Base-by-base conservation (phyloP, 2,113 vertebrate genomes). In the Myotis davidii region DNA sequence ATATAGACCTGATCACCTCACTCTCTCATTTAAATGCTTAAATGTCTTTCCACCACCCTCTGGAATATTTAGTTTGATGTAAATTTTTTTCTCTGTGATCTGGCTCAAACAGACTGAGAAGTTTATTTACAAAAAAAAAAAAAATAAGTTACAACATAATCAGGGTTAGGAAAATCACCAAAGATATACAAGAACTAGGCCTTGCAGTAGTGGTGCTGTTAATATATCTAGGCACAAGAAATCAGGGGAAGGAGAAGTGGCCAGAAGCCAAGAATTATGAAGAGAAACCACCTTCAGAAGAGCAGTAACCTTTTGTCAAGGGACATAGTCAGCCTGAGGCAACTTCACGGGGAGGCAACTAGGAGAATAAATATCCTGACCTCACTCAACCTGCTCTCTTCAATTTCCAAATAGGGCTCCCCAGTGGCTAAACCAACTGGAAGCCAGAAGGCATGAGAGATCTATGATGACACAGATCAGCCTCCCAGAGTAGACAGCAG, bases 301-400 rank as follows among this genome's bases (percentile, higher is more conserved):
- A 69, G 6, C 65, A 81, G 34, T 54, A 76, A 88, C 50, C n/a
- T 78, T 94, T 50, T 45, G 29, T 88, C 84, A 93, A 69, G 37
- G 54, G 39, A 92, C 69, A 90, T 27, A 92, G 72, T 54, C 45
- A 88, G 70, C 64, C 39, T 27, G 52, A 45, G 42, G 77, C 39
- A 69, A 88, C n/a, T 48, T 85, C 90, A 76, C 1, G 0, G 74
- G 45, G 5, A 56, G 13, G 29, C 39, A 54, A 93, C 27, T 50
- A 87, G 92, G 64, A 94, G 81, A 78, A 94, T 84, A 90, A 87
- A 83, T 73, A 87, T 69, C 27, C 27, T 79, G 45, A 87, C 54
- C 48, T 88, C 42, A 77, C 37, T 93, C 74, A 84, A 27, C 39
- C 29, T 12, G 6, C 23, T 61, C 45, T 90, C 18, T 61, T 85